Evolutionary conservation across 2,113 vertebrate species (phyloP), one percentile per base, ranked within the genome.

Genomic region (Paedocypris sp.): DNA sequence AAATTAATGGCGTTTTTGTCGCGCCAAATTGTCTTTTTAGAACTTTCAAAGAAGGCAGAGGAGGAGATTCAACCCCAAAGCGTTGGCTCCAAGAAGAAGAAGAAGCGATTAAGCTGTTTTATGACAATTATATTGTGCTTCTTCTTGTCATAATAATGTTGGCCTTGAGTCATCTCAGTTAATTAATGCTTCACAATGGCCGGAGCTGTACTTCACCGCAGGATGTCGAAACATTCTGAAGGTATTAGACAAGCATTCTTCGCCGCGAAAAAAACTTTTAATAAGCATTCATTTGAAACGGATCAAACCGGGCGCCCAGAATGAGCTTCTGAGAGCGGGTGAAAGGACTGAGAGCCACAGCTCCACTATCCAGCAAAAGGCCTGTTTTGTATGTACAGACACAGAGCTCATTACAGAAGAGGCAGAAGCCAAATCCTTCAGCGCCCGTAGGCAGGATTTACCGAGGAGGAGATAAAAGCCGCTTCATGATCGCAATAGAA

Each of bases 361-460:
- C 38, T 42, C 18, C 54, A 22, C 4, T 32, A 43, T 45, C 43
- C 16, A 58, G 54, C 39, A 58, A 45, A 43, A 43, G 54, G 54
- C 18, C 54, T 58, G 54, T 58, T 58, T 58, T 45, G 54, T 58
- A 58, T 58, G 54, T 58, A 58, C 54, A 32, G 54, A 58, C 54
- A 58, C 54, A 46, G 49, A 53, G 29, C 49, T 63, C 61, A 63
- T 63, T 63, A 63, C 38, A 63, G 61, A 45, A 54, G 49, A 54
- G 39, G 45, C 39, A 45, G 28, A 43, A 53, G 49, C 38, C 41
- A 63, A 63, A 63, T 54, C 61, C 61, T 63, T 45, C 49, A 53
- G 38, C 36, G 39, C 61, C 61, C 32, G 32, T 63, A 63, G 61
- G 61, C 49, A 45, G 61, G 49, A 63, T 53, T 63, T 63, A 63